A percentile compares a stretch with the other conserved stretches of the same genome.
Evolutionary conservation across 2,113 vertebrate species (phyloP).

Genomic region (Drymodes brunneopygia): DNA sequence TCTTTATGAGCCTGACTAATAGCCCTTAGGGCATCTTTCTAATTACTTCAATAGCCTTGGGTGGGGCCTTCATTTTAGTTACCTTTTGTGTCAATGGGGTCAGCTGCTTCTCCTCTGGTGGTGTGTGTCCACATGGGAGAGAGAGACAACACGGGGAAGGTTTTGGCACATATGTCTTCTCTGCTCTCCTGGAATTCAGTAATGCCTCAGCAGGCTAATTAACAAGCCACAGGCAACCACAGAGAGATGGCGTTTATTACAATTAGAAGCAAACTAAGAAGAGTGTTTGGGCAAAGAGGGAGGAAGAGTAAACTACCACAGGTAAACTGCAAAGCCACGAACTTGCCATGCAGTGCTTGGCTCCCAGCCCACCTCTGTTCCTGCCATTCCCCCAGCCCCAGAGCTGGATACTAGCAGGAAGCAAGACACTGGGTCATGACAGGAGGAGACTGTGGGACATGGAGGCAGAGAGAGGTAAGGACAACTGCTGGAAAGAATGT

Average conservation of each 20-base stretch:
- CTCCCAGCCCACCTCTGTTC: background rate
- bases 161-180: fast-evolving
- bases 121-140: background rate
- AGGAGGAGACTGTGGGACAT: background rate
- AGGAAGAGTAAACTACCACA: background rate
- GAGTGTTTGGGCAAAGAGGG: background rate
- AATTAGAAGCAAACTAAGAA: background rate
- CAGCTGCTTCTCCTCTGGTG: background rate
- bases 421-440: background rate
- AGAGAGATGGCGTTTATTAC: background rate
- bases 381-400: background rate
- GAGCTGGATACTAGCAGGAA: background rate
- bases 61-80: background rate
- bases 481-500: background rate
- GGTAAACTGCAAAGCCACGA: background rate
- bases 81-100: background rate
- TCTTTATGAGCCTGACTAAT: background rate
- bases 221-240: background rate
- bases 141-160: background rate
- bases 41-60: background rate
- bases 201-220: background rate
- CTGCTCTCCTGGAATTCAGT: background rate
- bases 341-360: background rate
- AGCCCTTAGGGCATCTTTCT: background rate
- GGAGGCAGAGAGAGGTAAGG: background rate